These are phyloP conservation scores for Marasmarcha lunaedactyla DNA, from an alignment of 2,888 invertebrate species.

Conservation along the genomic window DNA sequence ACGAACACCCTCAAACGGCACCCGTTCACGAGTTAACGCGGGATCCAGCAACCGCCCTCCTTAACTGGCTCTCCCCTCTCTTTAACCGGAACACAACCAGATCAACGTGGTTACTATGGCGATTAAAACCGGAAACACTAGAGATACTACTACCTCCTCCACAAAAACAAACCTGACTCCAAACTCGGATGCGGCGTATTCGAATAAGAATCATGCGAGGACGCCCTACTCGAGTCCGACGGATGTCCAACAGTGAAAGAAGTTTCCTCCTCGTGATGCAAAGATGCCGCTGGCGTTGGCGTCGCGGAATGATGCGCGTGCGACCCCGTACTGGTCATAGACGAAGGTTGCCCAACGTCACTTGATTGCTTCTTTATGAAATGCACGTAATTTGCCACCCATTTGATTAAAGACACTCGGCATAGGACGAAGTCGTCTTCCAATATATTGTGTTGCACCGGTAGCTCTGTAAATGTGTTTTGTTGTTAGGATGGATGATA, in stretches of 20 bases:
- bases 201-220: conserved; percentile 58
- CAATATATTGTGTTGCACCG: conserved; percentile 78
- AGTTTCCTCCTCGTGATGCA: conserved; percentile 60
- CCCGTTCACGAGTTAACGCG: too few species aligned
- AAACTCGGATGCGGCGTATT: conserved; percentile 72
- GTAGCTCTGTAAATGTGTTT: conserved; percentile 68
- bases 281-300: conserved; percentile 45
- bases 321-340: conserved; percentile 55
- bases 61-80: too few species aligned
- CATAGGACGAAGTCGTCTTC: conserved; percentile 78
- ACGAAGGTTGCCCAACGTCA: conserved; percentile 56
- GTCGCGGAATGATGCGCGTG: conserved; percentile 47
- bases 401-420: conserved; percentile 88
- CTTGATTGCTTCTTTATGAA: conserved; percentile 75
- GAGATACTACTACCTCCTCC: too few species aligned
- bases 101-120: too few species aligned
- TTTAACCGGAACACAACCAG: too few species aligned
- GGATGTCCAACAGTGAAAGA: conserved; percentile 58
- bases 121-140: too few species aligned
- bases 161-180: conserved; percentile 68
- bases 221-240: conserved; percentile 61
- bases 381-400: conserved; percentile 88
- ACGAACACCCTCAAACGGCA: too few species aligned
- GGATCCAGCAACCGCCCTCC: too few species aligned
- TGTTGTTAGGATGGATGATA: neutral